Base-by-base conservation (phyloP, 2,113 vertebrate species). In the Lepus americanus region DNA sequence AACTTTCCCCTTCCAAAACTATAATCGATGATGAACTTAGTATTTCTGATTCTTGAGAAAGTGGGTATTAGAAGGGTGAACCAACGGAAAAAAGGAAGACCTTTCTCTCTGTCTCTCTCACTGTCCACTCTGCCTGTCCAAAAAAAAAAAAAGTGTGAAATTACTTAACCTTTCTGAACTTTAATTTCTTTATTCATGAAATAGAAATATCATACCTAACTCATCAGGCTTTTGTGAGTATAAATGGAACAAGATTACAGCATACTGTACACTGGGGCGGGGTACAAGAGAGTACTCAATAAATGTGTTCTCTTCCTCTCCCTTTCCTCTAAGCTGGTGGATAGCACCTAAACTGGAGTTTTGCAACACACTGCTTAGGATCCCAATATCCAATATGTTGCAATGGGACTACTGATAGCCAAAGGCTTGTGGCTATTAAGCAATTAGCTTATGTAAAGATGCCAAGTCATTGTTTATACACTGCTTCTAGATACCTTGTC, bases 401-500 rank as follows among this genome's bases (percentile, higher is more conserved):
- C 23, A 49, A 14, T 6, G 19, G 53, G 16, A 87, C n/a, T 88
- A 76, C 81, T 72, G 6, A 78, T n/a, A 89, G n/a, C 14, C 55
- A 94, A 49, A 4, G 23, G 53, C 0, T 0, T 20, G 63, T 67
- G n/a, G 17, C 70, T 72, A 49, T 78, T 76, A 72, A 97, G 87
- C 44, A 72, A 69, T 59, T 67, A 33, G 55, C 20, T 64, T 90
- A 17, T 1, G 4, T 33, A 69, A 86, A 92, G 19, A 70, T 19
- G 55, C 29, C 93, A 25, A 79, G 33, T 3, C 23, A 83, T 78
- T 87, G 61, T 53, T 69, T 69, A 64, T 59, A 79, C 9, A 5
- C 76, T 49, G 3, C 73, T 79, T 95, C 33, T 59, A 89, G 92
- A 82, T 67, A 93, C 82, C 55, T 23, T 73, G 61, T 66, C 53